Conservation (phyloP, 2,797 vertebrate species). For the Lepidocolaptes lacrymiger region DNA sequence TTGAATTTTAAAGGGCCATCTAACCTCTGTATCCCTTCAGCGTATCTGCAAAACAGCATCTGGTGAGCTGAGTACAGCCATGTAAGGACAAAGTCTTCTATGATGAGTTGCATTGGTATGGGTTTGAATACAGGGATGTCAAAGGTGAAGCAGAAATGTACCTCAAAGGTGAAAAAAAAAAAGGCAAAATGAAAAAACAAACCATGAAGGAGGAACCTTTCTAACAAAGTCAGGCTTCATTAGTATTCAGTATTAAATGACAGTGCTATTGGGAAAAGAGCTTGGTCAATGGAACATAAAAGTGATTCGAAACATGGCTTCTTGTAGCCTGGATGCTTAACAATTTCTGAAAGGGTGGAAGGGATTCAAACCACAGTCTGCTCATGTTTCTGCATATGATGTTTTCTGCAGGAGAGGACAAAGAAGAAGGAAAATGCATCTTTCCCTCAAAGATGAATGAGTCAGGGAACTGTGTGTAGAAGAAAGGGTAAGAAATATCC, state of each 20-base stretch:
- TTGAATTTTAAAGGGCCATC: not conserved
- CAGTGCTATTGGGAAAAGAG: not conserved
- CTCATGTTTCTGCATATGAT: not conserved
- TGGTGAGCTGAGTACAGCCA: not conserved
- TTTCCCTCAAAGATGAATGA: slow-evolving; percentile 2
- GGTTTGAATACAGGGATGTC: not conserved
- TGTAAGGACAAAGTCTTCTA: not conserved
- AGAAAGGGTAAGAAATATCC: not conserved
- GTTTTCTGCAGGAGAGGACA: not conserved
- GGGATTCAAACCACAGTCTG: slow-evolving; percentile 22
- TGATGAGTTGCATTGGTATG: not conserved
- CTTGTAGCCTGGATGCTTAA: not conserved
- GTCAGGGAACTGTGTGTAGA: not conserved
- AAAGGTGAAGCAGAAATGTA: not conserved
- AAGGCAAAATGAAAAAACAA: not conserved
- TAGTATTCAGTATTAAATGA: not conserved
- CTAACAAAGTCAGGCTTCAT: not conserved
- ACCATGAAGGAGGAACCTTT: not conserved
- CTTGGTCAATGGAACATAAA: not conserved
- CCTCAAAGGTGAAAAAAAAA: not conserved
- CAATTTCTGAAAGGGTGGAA: slow-evolving; percentile 1
- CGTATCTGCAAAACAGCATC: not conserved
- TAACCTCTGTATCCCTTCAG: not conserved
- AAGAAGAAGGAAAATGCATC: not conserved
- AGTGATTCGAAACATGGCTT: not conserved